Percentiles rank a stretch among this genome's conserved stretches.
Conservation (phyloP, 2,888 invertebrate species). For the Platypus cylindrus region DNA sequence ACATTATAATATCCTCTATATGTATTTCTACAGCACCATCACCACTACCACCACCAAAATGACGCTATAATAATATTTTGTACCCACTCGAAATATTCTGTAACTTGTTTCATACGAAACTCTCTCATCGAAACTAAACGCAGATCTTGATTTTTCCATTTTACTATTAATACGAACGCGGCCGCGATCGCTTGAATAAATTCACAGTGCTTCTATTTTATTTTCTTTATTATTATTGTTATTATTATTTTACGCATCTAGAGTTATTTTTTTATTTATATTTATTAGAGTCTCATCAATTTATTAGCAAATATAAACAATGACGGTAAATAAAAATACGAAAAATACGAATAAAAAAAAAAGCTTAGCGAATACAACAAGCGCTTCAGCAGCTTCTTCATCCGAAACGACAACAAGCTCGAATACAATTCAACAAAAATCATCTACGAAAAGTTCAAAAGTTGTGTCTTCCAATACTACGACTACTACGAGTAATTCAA, state of each 20-base stretch:
- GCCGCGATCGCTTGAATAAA: constrained; percentile 18
- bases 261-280: constrained; percentile 8
- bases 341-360: constrained; percentile 27
- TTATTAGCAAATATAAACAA: too few relatives aligned
- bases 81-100: too few relatives aligned
- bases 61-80: too few relatives aligned
- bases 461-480: constrained; percentile 20
- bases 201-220: constrained; percentile 8
- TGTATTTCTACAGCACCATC: constrained; percentile 7
- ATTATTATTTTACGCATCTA: constrained; percentile 17
- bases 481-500: constrained; percentile 16
- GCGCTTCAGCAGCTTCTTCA: constrained; percentile 3
- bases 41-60: constrained; percentile 14
- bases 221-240: constrained; percentile 5
- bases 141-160: not conserved
- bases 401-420: constrained; percentile 7
- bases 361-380: constrained; percentile 17
- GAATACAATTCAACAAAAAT: constrained; percentile 11
- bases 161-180: constrained; percentile 16
- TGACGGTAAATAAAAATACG: constrained; percentile 29
- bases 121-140: too few relatives aligned
- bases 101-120: too few relatives aligned
- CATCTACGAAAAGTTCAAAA: constrained; percentile 25
- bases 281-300: constrained; percentile 8
- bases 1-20: not conserved